Conservation (phyloP, 1,140 invertebrate species). For the Heliothis subflexa region DNA sequence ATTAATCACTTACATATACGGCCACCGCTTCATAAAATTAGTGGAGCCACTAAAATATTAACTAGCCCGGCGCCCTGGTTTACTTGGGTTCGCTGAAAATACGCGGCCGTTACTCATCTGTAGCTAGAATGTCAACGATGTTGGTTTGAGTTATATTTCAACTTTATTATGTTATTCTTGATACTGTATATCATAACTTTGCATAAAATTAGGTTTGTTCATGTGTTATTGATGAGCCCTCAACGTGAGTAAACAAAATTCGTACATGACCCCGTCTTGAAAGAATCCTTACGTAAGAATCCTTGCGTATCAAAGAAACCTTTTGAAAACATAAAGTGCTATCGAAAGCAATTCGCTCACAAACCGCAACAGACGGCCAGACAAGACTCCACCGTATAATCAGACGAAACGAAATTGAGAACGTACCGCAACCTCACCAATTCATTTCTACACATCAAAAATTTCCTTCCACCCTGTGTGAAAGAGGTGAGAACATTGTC, state of each 20-base stretch:
- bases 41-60: slow-evolving; percentile 29
- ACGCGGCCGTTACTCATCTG: not conserved
- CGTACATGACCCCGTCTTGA: not conserved
- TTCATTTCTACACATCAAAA: slow-evolving; percentile 22
- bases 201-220: too few relatives aligned
- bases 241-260: not conserved
- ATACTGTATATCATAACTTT: too few relatives aligned
- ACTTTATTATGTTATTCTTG: too few relatives aligned
- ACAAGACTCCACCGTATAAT: slow-evolving; percentile 3
- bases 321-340: not conserved
- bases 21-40: slow-evolving; percentile 27
- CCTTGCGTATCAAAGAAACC: not conserved
- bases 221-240: not conserved
- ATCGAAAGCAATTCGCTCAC: not conserved
- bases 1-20: slow-evolving; percentile 22
- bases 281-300: not conserved
- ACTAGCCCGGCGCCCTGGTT: slow-evolving; percentile 18
- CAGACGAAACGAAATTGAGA: slow-evolving; percentile 1
- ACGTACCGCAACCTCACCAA: slow-evolving; percentile 25
- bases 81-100: slow-evolving; percentile 10
- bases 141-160: not conserved
- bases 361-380: slow-evolving; percentile 14
- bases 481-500: not conserved
- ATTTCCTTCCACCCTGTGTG: slow-evolving; percentile 21
- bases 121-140: not conserved